Base-by-base conservation (phyloP, 2,113 vertebrate genomes). In the Dromiciops gliroides region DNA sequence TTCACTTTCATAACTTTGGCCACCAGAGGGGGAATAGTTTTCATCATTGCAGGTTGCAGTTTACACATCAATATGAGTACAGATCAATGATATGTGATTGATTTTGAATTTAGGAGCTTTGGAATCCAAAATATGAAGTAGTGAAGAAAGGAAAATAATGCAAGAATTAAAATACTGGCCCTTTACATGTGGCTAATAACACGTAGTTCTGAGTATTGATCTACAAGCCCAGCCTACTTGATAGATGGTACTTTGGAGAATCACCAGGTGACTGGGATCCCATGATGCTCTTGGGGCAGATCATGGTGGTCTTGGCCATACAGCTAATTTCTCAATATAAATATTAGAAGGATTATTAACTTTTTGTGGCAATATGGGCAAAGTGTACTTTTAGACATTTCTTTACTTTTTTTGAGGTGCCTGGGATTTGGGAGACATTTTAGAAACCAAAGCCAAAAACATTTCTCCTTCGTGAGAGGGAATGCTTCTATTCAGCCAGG, bases 261-360 rank as follows among this genome's bases (percentile, higher is more conserved):
- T 91, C 96, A 92, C 94, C 56, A 94, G 47, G 12, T 48, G 0
- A 0, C 89, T 97, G 93, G 89, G 96, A 95, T 83, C n/a, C 0
- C 0, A 96, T 75, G 92, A 92, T 48, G 93, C 0, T 0, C 67
- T 96, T 28, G 23, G 89, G 95, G 26, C 51, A 90, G 92, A 91
- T 48, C 95, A 94, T 93, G 48, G 26, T 89, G 26, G n/a, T n/a
- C n/a, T 91, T 89, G 93, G 52, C 94, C 95, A 90, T 83, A 37
- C 90, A 47, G 94, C 91, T 96, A 49, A 89, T 93, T 97, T 97
- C 90, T 96, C 92, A 92, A 95, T 93, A 93, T 75, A 93, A 91
- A 48, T 49, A 28, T 92, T 28, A 92, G 91, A 28, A 37, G 52
- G 8, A n/a, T 93, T 37, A 11, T 26, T 48, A 50, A 10, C 0